Base-by-base conservation (phyloP, 2,113 vertebrate genomes). In the Trogon surrucura region DNA sequence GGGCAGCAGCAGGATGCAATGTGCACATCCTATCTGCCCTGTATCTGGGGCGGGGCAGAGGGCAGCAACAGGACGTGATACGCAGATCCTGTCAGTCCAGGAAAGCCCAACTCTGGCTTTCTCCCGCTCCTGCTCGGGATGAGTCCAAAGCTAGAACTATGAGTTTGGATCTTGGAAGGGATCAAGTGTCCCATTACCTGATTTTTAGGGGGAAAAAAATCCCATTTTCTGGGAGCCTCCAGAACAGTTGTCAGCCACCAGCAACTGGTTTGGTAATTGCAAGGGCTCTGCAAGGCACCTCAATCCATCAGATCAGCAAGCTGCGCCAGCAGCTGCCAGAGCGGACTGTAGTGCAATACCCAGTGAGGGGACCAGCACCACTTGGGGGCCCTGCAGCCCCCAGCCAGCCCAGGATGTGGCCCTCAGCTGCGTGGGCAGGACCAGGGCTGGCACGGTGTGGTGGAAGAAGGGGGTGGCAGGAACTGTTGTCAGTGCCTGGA, bases 311-410 rank as follows among this genome's bases (percentile, higher is more conserved):
- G 26, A 80, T 0, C 30, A 60, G 54, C 0, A 2, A 51, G 19
- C 30, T 0, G 1, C 34, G 19, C 14, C 25, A 2, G 2, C 1
- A 1, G 56, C 34, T 1, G 1, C 62, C 6, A 8, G 30, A 66
- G 30, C 1, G 1, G 21, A 25, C 62, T 9, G 14, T 1, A 1
- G 57, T 2, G 0, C 9, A 5, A 16, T 25, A 26, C 13, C 17
- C 4, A 3, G 4, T 0, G 0, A 0, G 2, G n/a, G 62, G 26
- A 60, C 13, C 3, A 15, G n/a, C 61, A 54, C 10, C 0, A 0
- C 36, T 7, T 1, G 0, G 44, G 41, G 48, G 25, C 50, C 45
- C 67, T 16, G 32, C 70, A 77, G 44, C 54, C 29, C 71, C 48
- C 48, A n/a, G 62, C 14, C 57, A 57, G 54, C 11, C n/a, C 65